Base-by-base conservation (phyloP, 2,113 vertebrate species). In the Otis tarda region DNA sequence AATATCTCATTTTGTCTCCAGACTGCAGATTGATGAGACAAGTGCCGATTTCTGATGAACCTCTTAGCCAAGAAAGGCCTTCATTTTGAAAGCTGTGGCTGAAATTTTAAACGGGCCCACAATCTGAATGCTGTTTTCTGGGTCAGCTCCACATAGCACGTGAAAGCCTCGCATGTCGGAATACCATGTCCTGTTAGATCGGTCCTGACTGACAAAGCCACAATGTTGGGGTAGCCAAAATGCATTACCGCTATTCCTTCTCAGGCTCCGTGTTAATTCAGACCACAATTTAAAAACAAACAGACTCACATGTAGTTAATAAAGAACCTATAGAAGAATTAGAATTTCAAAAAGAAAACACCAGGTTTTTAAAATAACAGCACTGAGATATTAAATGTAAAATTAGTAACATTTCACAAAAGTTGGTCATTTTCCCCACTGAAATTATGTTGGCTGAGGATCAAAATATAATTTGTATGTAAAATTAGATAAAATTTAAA, bases 151-250 rank as follows among this genome's bases (percentile, higher is more conserved):
- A 57, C 2, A 37, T 19, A 37, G 43, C 50, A 57, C 10, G 57
- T 3, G 2, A 35, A 14, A 64, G 41, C 56, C 21, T 43, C 6
- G 5, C 18, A 16, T 33, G 3, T 71, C 71, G 85, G 77, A 94
- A 67, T 56, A 80, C 39, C 71, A 33, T 17, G 64, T 78, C 92
- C 47, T 67, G 24, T 71, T 75, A 84, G 43, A 84, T 91, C 87
- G 61, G 76, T 52, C 81, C 65, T 91, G 76, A 93, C 71, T 90
- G 73, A 89, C 53, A 93, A 90, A 95, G 39, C 18, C 69, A 33
- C 24, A 22, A 89, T 23, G 64, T 9, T 68, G 21, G 18, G 25
- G 57, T 68, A 89, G 76, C 56, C 92, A 87, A 94, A 94, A 92
- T 43, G 39, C 49, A 89, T 53, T 81, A 59, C 52, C 2, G 3